Base-by-base conservation (phyloP, 2,888 invertebrate species). In the Psylliodes chrysocephalus region DNA sequence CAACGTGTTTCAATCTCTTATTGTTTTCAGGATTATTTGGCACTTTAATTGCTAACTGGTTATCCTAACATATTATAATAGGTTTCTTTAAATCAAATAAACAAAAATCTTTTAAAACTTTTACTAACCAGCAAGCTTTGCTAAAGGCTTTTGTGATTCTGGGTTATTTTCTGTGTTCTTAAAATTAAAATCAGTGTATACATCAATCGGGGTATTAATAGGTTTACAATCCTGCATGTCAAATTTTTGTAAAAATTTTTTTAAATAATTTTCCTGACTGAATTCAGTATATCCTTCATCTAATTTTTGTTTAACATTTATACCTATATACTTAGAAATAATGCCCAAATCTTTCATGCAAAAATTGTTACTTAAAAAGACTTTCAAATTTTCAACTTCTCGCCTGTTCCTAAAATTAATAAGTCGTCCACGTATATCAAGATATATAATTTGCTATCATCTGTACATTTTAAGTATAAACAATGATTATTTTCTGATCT, bases 401-500 rank as follows among this genome's bases (percentile, higher is more conserved):
- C 40, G 10, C 44, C 40, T 19, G 14, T 61, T 3, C 67, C 63
- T 17, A 59, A 5, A 46, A 67, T 67, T 8, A 69, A 30, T 18
- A 67, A 55, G 35, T 69, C 68, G 56, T 68, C 70, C 22, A 70
- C 70, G 59, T 70, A 70, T 25, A 63, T 30, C 47, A 65, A 49
- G 38, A 68, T 33, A 61, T 60, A 68, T 7, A 68, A 15, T 59
- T 63, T 68, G 15, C 14, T 38, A 4, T 33, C 30, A 2, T 53
- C 33, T 35, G 49, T 28, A 44, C n/a, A 12, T 54, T 61, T 64
- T 8, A 30, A 55, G 55, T 68, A 73, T 19, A 71, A 18, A 62
- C 72, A 72, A 47, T 42, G 68, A 63, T 72, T 68, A 64, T 64
- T 63, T 52, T 68, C 42, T n/a, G 69, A 68, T 52, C 65, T 52